phyloP scores from a whole-genome alignment of 2,113 vertebrate species.

The Cryptotis parvus region DNA sequence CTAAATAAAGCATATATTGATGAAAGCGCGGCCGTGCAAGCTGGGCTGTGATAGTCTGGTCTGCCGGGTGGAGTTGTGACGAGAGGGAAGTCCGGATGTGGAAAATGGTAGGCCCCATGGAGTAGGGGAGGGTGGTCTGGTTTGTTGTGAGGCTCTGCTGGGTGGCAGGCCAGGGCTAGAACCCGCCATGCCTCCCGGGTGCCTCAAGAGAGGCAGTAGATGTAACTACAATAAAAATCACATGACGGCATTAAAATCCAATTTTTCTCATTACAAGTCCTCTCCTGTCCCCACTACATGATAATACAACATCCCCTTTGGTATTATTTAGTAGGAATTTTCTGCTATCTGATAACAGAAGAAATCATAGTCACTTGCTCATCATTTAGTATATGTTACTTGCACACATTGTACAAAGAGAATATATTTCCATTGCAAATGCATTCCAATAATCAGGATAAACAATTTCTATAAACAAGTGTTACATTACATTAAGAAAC shows the following conservation, averaged over 20 bases:
- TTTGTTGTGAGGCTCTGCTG: too few relatives aligned
- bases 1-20: too few relatives aligned
- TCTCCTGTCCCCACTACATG: background rate
- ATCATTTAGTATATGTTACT: background rate
- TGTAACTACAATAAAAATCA: conserved; percentile 23
- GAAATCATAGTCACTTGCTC: background rate
- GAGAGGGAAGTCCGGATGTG: too few relatives aligned
- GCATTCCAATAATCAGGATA: background rate
- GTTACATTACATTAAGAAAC: background rate
- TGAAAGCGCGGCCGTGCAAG: too few relatives aligned
- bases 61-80: too few relatives aligned
- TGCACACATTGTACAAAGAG: background rate
- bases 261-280: background rate
- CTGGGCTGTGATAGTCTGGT: too few relatives aligned
- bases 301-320: background rate
- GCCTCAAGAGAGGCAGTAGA: too few relatives aligned
- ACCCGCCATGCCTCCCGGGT: too few relatives aligned
- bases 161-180: too few relatives aligned
- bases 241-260: background rate
- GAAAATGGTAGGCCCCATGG: too few relatives aligned
- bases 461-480: conserved; percentile 14
- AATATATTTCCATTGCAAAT: conserved; percentile 35
- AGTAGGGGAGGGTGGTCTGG: too few relatives aligned
- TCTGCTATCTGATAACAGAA: background rate
- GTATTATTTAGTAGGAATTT: background rate